Evolutionary conservation across 2,888 invertebrate genomes (phyloP), one percentile per base, ranked within the genome.

Genomic region (Ormyrus nitidulus): DNA sequence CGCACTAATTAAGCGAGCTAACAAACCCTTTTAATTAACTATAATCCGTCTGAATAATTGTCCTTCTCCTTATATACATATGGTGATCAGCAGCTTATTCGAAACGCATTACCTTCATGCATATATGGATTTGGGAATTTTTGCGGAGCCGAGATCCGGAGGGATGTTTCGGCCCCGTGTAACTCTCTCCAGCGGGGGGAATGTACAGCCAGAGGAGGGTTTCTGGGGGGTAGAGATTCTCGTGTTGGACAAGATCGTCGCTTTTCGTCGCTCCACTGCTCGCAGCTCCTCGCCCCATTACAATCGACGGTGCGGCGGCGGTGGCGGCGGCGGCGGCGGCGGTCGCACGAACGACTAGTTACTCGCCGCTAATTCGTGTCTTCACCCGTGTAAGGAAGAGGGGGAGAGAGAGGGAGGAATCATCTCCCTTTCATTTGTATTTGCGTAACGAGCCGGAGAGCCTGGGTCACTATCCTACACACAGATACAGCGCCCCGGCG

Each of bases 211-310:
- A 51, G 68, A 19, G 64, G 44, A 58, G 44, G 54, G 61, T 7
- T 11, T 48, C 48, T 11, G 44, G 19, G 5, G 7, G 7, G 64
- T 19, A 58, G 34, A 56, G 62, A 61, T 59, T 64, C 74, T 75
- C 78, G 59, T 81, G 81, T 81, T 81, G 68, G 73, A 81, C 81
- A 79, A 81, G 81, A 77, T 81, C 77, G 74, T 70, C 78, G 81
- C 66, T 74, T 78, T 78, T 75, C 77, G 77, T 69, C 73, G 77
- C 68, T 72, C 58, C 48, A 34, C 69, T 77, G 81, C 64, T 72
- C 70, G 56, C 46, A 10, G 56, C 65, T 64, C 61, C 49, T 66
- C 56, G 51, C 48, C 62, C 76, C 62, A 80, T 80, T 80, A 80
- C 80, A 62, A 77, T 72, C 68, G 79, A 71, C 69, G 51, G 5